These are phyloP conservation scores for Linnaemya tessellans DNA, from an alignment of 2,888 invertebrate genomes.

Conservation along the genomic window DNA sequence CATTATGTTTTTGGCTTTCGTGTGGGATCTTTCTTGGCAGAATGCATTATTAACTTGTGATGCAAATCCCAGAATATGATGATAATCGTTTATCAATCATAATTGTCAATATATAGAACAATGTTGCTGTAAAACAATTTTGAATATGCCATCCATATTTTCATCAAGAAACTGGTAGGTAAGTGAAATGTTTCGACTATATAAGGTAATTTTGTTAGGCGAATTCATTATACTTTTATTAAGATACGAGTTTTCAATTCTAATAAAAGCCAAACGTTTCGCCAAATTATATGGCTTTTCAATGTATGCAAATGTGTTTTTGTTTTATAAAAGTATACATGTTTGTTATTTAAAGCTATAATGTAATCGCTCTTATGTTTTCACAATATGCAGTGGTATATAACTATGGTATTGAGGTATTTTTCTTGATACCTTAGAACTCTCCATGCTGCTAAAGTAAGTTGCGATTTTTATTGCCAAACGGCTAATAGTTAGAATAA, in stretches of 20 bases:
- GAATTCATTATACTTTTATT: constrained; percentile 71
- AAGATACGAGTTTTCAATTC: constrained; percentile 28
- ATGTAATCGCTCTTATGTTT: background rate
- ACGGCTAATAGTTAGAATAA: constrained; percentile 50
- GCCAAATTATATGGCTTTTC: constrained; percentile 66
- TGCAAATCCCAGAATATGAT: no score
- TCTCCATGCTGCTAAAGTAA: constrained; percentile 77
- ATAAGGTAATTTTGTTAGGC: constrained; percentile 1
- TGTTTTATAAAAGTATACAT: background rate
- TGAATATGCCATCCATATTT: background rate
- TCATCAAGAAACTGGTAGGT: background rate
- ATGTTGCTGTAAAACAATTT: no score
- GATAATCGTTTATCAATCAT: no score
- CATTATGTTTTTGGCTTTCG: no score
- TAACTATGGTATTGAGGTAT: constrained; percentile 76
- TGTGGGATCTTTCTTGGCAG: no score
- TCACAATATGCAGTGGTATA: constrained; percentile 74
- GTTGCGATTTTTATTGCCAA: constrained; percentile 67
- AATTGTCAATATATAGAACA: no score
- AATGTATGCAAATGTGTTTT: background rate
- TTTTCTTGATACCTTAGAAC: constrained; percentile 75
- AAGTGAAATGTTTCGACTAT: background rate
- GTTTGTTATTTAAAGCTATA: background rate
- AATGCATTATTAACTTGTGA: no score
- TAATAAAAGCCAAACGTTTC: constrained; percentile 73